Base-by-base conservation (phyloP, 2,888 invertebrate genomes). In the Drosophila tripunctata region DNA sequence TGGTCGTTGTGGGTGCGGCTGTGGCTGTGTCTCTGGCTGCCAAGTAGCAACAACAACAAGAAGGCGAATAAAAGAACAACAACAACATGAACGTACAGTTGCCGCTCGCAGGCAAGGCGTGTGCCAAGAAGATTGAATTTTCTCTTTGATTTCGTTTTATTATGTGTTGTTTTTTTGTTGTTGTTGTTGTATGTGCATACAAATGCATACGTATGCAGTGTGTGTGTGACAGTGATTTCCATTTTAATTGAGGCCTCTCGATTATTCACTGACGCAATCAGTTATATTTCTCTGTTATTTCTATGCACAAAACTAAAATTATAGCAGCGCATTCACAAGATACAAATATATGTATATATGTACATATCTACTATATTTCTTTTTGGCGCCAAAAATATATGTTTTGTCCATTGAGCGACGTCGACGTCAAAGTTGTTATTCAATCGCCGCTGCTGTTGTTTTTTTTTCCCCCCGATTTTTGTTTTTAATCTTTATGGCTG, bases 141-240 rank as follows among this genome's bases (percentile, higher is more conserved):
- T 66, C 62, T 67, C 63, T 68, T 62, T 50, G 21, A 27, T 56
- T 56, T 30, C 44, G 30, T n/a, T n/a, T n/a, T n/a, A 33, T 67
- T 41, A 27, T 10, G 8, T 10, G 55, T 62, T 10, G 35, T 45
- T 10, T 27, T 10, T 57, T 62, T 10, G 35, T 45, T 43, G 36
- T 45, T 41, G 51, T n/a, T 48, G 38, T 50, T 40, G 30, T 30
- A 31, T 52, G 35, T 5, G 15, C 0, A 24, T 41, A 19, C 36
- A 30, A 47, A 14, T 14, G 41, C 6, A 17, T 31, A 36, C 19
- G 12, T 41, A 27, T 50, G 31, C 35, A 57, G 55, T 63, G 62
- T 70, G n/a, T n/a, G n/a, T n/a, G n/a, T 77, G 83, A 70, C 78
- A 84, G 78, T 78, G 84, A 81, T 84, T 84, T 75, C 51, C 51